phyloP scores from a whole-genome alignment of 2,888 invertebrate genomes.

The Phania funesta region DNA sequence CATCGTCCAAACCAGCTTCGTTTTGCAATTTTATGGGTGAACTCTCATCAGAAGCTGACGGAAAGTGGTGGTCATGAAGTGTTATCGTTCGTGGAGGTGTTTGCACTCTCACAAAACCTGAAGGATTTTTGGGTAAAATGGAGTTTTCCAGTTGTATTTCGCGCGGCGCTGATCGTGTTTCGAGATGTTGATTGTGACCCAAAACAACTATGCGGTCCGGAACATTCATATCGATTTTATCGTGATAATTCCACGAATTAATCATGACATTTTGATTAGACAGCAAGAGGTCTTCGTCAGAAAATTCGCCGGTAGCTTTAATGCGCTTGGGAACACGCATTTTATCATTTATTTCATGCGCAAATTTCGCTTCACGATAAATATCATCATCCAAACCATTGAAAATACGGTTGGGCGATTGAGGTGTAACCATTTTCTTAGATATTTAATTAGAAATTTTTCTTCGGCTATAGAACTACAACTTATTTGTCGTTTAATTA shows the following conservation, averaged over 20 bases:
- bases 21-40: constrained; percentile 72
- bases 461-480: constrained; percentile 36
- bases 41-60: constrained; percentile 83
- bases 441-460: constrained; percentile 40
- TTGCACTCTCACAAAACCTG: constrained; percentile 89
- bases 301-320: constrained; percentile 86
- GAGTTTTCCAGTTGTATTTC: constrained; percentile 93
- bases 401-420: constrained; percentile 83
- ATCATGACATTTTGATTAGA: constrained; percentile 83
- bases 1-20: constrained; percentile 67
- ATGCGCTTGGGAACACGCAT: constrained; percentile 92
- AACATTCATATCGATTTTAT: constrained; percentile 94
- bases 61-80: constrained; percentile 91
- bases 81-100: constrained; percentile 95
- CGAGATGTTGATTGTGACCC: constrained; percentile 86
- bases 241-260: constrained; percentile 85
- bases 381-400: constrained; percentile 85
- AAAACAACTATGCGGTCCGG: constrained; percentile 95
- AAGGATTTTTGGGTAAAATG: constrained; percentile 85
- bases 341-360: constrained; percentile 88
- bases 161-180: constrained; percentile 90
- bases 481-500: not conserved
- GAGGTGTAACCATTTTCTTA: constrained; percentile 82
- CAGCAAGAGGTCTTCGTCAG: constrained; percentile 84
- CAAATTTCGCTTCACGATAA: constrained; percentile 83